Base-by-base conservation (phyloP, 2,797 vertebrate species). In the Brachymystax lenok region DNA sequence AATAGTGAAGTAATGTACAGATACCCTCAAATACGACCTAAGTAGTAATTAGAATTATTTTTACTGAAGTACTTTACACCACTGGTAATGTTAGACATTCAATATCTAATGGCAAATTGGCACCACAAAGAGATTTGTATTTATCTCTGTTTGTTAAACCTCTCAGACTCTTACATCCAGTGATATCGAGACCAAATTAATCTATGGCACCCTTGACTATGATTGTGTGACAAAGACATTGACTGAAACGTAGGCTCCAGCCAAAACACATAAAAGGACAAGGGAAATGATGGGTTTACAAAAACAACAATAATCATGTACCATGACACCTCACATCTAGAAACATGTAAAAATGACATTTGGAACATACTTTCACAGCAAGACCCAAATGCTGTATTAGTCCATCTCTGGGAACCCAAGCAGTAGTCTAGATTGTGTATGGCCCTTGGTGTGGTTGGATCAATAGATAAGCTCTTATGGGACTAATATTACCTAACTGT, bases 391-490 rank as follows among this genome's bases (percentile, higher is more conserved):
- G 27, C 66, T 16, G 66, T 30, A 17, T 68, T 35, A 10, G 33
- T 69, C 33, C 33, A 40, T 21, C 68, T 40, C 16, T 46, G 35
- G 17, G 21, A 74, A 30, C 21, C n/a, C 24, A 73, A n/a, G 28
- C 3, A 84, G 35, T 71, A 71, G 52, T 83, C 21, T 69, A 74
- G 40, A 82, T 71, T 70, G 67, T 73, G 72, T 40, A 78, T 74
- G 74, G 70, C 77, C 69, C 75, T 67, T 67, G 73, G 71, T 76
- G 81, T 84, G 81, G 78, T 79, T 80, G n/a, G 84, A 92, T 93
- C 91, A 80, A 91, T 92, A 86, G 69, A 85, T 89, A 79, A 78
- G 82, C 88, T 90, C 83, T 90, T 88, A 86, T 52, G 67, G 79
- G 90, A 91, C 85, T 91, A 91, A 90, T 86, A 89, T 90, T 89